Percentiles rank a stretch among this genome's conserved stretches.
phyloP scores from a whole-genome alignment of 2,888 invertebrate species.

The Macrosiphum euphorbiae region DNA sequence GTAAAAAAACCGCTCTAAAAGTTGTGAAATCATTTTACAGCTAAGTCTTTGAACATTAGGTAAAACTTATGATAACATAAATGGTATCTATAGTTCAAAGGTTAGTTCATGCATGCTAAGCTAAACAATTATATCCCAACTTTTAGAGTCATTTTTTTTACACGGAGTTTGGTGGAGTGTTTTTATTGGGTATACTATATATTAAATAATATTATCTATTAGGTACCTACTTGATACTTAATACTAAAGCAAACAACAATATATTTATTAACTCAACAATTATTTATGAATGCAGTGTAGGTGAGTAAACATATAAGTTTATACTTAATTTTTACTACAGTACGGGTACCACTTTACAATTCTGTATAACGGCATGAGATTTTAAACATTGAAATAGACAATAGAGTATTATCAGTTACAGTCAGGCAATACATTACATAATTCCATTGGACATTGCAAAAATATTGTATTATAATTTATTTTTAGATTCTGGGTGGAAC shows the following conservation, averaged over 20 bases:
- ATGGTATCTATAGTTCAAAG: too few relatives aligned
- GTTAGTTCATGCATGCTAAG: too few relatives aligned
- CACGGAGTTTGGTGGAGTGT: too few relatives aligned
- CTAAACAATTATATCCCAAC: too few relatives aligned
- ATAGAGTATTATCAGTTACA: background rate
- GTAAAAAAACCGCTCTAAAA: too few relatives aligned
- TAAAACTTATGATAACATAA: too few relatives aligned
- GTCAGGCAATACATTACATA: background rate
- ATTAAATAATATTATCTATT: background rate
- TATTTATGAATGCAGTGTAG: background rate
- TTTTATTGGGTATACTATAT: too few relatives aligned
- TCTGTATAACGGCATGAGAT: background rate
- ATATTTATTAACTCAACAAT: background rate
- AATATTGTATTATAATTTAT: background rate
- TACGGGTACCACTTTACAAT: background rate
- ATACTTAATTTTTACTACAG: background rate
- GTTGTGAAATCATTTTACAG: too few relatives aligned
- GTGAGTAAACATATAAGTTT: background rate
- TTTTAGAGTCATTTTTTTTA: too few relatives aligned
- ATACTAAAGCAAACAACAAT: background rate
- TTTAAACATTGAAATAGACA: background rate
- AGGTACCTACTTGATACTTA: background rate
- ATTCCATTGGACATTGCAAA: background rate
- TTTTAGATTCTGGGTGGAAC: too few relatives aligned
- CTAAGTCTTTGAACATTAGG: too few relatives aligned